Percentiles rank a stretch among this genome's conserved stretches.
Conservation (phyloP, 2,888 invertebrate genomes). For the Cephus pulcher region DNA sequence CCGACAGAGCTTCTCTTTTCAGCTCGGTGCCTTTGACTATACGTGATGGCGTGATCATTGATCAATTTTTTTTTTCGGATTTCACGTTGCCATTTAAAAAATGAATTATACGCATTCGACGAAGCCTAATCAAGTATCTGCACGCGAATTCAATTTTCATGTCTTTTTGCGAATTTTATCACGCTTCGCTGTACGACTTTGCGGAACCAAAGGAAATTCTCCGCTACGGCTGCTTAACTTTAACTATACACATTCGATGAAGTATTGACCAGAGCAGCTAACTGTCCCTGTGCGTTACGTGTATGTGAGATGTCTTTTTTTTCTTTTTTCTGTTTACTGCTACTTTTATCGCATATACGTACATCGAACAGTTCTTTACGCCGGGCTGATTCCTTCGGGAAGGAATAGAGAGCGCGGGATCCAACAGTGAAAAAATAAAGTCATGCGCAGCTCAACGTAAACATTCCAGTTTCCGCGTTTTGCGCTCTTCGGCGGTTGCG, state of each 20-base stretch:
- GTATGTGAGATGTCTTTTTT: background rate
- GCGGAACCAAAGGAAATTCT: slow-evolving; percentile 24
- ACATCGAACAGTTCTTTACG: background rate
- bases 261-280: background rate
- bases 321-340: background rate
- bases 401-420: background rate
- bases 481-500: slow-evolving; percentile 18
- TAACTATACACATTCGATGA: background rate
- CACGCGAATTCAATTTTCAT: background rate
- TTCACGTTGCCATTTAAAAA: background rate
- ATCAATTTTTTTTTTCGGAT: background rate
- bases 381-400: background rate
- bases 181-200: background rate
- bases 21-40: too few relatives aligned
- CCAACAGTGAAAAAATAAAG: slow-evolving; percentile 13
- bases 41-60: background rate
- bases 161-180: background rate
- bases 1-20: too few relatives aligned
- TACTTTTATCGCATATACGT: background rate
- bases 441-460: slow-evolving; percentile 28
- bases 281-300: background rate
- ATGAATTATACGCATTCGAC: background rate
- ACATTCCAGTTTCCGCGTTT: slow-evolving; percentile 25
- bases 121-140: background rate
- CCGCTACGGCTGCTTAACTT: slow-evolving; percentile 14